These are phyloP conservation scores for Andrena cerasifolii DNA, from an alignment of 1,140 invertebrate species.

Conservation along the genomic window DNA sequence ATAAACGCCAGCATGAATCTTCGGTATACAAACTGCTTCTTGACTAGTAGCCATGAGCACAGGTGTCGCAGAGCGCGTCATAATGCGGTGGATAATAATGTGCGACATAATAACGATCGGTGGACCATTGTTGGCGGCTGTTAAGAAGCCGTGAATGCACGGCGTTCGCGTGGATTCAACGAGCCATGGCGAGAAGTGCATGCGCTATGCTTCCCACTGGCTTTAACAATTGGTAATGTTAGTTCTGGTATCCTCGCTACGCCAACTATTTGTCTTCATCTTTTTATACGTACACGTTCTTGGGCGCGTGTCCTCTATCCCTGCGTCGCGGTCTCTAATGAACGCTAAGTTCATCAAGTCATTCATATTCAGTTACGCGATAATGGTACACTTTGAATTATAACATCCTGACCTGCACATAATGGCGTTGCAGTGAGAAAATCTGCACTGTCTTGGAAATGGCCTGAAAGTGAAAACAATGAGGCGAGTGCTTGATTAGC, in stretches of 20 bases:
- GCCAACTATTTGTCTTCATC: slow-evolving; percentile 26
- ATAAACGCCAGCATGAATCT: neutral
- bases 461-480: neutral
- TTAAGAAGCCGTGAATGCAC: slow-evolving; percentile 73
- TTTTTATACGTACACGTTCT: slow-evolving; percentile 12
- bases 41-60: neutral
- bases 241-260: slow-evolving; percentile 30
- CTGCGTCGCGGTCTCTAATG: too few relatives aligned
- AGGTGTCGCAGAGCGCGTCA: slow-evolving; percentile 15
- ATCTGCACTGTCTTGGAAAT: neutral
- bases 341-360: neutral
- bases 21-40: neutral
- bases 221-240: slow-evolving; percentile 50
- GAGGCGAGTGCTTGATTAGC: neutral
- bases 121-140: slow-evolving; percentile 63
- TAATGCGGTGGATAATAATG: slow-evolving; percentile 53
- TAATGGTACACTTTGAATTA: neutral
- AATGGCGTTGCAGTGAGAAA: neutral
- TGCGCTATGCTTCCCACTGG: slow-evolving; percentile 62
- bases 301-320: slow-evolving; percentile 63
- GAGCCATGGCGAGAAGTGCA: slow-evolving; percentile 74
- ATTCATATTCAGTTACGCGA: neutral
- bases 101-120: slow-evolving; percentile 48
- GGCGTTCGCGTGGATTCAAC: slow-evolving; percentile 76
- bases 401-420: neutral